These are phyloP conservation scores for Agonopterix arenella DNA, from an alignment of 2,888 invertebrate species.

Conservation along the genomic window DNA sequence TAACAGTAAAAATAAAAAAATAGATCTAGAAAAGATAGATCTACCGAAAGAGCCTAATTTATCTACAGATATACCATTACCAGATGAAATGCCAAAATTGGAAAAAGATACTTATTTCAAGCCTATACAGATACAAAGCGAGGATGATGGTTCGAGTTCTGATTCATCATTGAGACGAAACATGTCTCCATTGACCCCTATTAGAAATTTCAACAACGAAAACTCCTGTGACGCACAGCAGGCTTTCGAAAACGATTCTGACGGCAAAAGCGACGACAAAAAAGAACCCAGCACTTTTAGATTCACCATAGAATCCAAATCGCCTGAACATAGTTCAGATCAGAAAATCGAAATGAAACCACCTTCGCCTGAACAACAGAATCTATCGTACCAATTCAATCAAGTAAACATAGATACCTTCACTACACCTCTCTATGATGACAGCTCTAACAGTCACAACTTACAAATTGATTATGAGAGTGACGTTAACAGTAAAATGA, in stretches of 20 bases:
- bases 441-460: constrained; percentile 65
- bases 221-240: constrained; percentile 70
- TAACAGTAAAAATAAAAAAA: constrained; percentile 26
- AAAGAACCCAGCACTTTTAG: constrained; percentile 57
- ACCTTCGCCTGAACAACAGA: constrained; percentile 40
- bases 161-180: constrained; percentile 61
- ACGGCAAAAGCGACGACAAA: constrained; percentile 39
- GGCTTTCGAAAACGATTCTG: constrained; percentile 56
- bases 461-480: constrained; percentile 68
- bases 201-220: constrained; percentile 65
- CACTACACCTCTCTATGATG: constrained; percentile 58
- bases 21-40: constrained; percentile 51
- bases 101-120: constrained; percentile 50
- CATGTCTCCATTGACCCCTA: constrained; percentile 68
- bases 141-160: constrained; percentile 60
- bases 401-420: constrained; percentile 60
- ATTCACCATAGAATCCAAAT: constrained; percentile 58
- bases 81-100: constrained; percentile 35
- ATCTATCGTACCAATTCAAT: constrained; percentile 51
- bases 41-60: constrained; percentile 43
- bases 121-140: constrained; percentile 41
- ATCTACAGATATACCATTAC: constrained; percentile 38
- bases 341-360: constrained; percentile 37
- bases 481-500: constrained; percentile 65
- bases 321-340: constrained; percentile 41